phyloP scores from a whole-genome alignment of 2,888 invertebrate genomes.

The Coenonympha arcania region DNA sequence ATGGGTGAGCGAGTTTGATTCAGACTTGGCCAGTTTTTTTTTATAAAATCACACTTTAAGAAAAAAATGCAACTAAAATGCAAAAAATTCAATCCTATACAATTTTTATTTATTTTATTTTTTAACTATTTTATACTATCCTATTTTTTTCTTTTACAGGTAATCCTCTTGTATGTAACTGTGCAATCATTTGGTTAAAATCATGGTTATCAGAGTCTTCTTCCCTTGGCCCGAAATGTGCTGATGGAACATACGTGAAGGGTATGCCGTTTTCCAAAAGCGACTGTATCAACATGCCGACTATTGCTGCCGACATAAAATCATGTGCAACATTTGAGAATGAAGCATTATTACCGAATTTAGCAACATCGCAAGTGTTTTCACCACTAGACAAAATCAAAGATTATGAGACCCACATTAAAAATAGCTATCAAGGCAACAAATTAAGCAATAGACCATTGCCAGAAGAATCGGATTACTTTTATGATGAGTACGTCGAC shows the following conservation, averaged over 20 bases:
- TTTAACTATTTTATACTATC: too few species aligned
- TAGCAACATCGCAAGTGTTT: slow-evolving; percentile 74
- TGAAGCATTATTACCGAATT: slow-evolving; percentile 72
- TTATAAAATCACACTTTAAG: too few species aligned
- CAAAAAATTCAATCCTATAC: too few species aligned
- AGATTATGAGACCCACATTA: slow-evolving; percentile 61
- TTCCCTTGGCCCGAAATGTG: slow-evolving; percentile 83
- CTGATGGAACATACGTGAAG: slow-evolving; percentile 83
- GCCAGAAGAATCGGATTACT: slow-evolving; percentile 85
- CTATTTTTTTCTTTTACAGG: slow-evolving; percentile 78
- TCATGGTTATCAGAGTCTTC: slow-evolving; percentile 86
- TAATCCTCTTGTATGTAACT: slow-evolving; percentile 87
- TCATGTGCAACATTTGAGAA: slow-evolving; percentile 79
- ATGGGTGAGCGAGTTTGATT: too few species aligned
- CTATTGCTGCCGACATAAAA: slow-evolving; percentile 72
- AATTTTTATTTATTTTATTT: background rate
- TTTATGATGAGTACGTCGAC: slow-evolving; percentile 87
- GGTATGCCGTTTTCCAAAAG: slow-evolving; percentile 80
- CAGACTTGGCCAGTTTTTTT: too few species aligned
- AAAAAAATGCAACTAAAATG: too few species aligned
- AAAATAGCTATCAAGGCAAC: slow-evolving; percentile 59
- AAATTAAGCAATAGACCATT: slow-evolving; percentile 74
- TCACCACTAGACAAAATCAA: slow-evolving; percentile 74
- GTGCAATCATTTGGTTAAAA: slow-evolving; percentile 86
- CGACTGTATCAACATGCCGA: slow-evolving; percentile 74